These are phyloP conservation scores for Synergus japonicus DNA, from an alignment of 2,888 invertebrate species.

Conservation along the genomic window DNA sequence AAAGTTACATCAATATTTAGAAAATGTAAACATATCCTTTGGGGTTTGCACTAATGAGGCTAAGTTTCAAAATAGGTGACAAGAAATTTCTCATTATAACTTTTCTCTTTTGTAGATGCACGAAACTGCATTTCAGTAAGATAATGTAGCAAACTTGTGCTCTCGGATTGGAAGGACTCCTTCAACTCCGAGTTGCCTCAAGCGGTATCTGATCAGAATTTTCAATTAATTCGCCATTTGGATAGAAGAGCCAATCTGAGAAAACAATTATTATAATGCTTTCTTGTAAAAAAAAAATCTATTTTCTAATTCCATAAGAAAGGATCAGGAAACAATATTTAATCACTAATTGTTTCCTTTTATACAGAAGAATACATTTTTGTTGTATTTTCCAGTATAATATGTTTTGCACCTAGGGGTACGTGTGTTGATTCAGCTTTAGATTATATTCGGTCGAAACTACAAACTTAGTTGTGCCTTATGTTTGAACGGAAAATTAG, in stretches of 20 bases:
- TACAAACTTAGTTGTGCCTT: constrained; percentile 50
- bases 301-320: too few species aligned
- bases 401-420: background rate
- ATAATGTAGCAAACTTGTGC: constrained; percentile 23
- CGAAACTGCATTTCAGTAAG: background rate
- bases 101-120: background rate
- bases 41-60: too few species aligned
- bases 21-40: background rate
- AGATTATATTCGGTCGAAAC: constrained; percentile 36
- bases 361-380: background rate
- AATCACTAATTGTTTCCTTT: background rate
- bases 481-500: constrained; percentile 60
- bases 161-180: background rate
- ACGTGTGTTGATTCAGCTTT: constrained; percentile 5
- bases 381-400: background rate
- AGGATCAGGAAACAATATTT: background rate
- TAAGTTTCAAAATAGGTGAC: background rate
- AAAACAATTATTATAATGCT: too few species aligned
- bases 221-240: background rate
- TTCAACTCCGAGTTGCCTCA: constrained; percentile 1
- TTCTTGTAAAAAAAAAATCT: too few species aligned
- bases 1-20: background rate
- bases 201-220: constrained; percentile 18
- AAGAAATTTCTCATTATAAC: constrained; percentile 5
- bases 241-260: background rate